Evolutionary conservation across 2,113 vertebrate genomes (phyloP).

Genomic region (Motacilla alba): DNA sequence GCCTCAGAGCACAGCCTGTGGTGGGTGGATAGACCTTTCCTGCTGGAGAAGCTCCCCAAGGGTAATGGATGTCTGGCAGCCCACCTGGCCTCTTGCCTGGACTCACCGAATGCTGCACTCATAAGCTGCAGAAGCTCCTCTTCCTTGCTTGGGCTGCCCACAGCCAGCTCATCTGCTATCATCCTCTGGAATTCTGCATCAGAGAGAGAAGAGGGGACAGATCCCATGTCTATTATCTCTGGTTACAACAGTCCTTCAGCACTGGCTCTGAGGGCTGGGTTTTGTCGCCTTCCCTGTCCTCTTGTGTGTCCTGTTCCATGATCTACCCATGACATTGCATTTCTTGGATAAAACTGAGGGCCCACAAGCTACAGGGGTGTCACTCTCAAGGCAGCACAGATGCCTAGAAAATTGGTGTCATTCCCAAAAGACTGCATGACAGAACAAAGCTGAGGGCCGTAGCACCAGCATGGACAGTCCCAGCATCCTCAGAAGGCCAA

Average conservation of each 20-base stretch:
- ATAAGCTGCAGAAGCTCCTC: constrained; percentile 16
- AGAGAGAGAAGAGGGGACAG: neutral
- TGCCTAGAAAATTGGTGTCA: neutral
- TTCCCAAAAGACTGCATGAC: neutral
- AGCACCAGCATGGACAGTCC: neutral
- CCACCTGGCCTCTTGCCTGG: neutral
- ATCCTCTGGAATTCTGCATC: constrained; percentile 40
- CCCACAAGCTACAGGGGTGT: neutral
- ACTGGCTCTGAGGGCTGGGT: neutral
- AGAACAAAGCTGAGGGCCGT: neutral
- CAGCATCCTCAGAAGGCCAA: neutral
- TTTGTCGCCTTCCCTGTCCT: neutral
- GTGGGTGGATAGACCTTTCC: neutral
- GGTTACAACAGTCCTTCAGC: neutral
- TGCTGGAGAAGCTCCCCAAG: neutral
- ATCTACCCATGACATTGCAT: fast-evolving
- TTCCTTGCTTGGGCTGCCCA: constrained; percentile 41
- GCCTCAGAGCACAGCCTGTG: neutral
- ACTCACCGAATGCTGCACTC: constrained; percentile 19
- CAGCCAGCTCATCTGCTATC: constrained; percentile 16
- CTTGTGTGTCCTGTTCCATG: neutral
- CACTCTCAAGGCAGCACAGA: neutral
- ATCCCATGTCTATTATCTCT: neutral
- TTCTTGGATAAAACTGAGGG: neutral
- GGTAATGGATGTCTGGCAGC: neutral